These are phyloP conservation scores for Cyanoramphus novaezelandiae DNA, from an alignment of 2,113 vertebrate species.

Conservation along the genomic window DNA sequence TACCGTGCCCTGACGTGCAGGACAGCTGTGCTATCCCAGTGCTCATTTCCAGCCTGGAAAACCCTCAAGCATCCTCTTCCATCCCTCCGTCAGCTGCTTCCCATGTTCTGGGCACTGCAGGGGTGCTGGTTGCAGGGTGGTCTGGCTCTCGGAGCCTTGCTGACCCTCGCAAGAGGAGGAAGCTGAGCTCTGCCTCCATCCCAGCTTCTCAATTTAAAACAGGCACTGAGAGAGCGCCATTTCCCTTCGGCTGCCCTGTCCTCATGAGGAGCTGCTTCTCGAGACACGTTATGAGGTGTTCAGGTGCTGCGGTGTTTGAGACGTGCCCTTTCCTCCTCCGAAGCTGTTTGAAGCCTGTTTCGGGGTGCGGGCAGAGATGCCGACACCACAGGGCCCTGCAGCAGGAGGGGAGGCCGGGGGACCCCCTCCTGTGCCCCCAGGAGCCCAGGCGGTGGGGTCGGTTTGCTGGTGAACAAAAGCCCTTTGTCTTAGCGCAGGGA, in stretches of 20 bases:
- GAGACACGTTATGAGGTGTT: accelerated
- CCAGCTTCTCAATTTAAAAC: accelerated
- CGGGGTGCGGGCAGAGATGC: background rate
- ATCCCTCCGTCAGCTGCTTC: accelerated
- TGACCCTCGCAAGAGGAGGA: accelerated
- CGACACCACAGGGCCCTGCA: accelerated
- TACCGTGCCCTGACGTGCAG: background rate
- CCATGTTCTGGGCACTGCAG: accelerated
- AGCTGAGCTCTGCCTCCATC: background rate
- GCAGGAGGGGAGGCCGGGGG: no score
- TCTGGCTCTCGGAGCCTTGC: background rate
- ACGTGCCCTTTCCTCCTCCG: accelerated
- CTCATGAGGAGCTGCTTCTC: background rate
- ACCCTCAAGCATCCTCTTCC: accelerated
- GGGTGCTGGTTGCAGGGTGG: background rate
- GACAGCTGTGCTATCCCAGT: background rate
- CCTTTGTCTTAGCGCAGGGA: background rate
- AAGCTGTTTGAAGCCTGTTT: accelerated
- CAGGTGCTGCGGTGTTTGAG: accelerated
- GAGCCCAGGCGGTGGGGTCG: accelerated
- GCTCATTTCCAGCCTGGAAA: background rate
- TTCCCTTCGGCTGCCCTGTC: accelerated
- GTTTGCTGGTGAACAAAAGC: background rate
- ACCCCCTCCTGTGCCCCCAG: accelerated
- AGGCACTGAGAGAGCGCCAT: accelerated